Evolutionary conservation across 2,888 invertebrate species (phyloP), one percentile per base, ranked within the genome.

Genomic region (Amblyjoppa fuscipennis): DNA sequence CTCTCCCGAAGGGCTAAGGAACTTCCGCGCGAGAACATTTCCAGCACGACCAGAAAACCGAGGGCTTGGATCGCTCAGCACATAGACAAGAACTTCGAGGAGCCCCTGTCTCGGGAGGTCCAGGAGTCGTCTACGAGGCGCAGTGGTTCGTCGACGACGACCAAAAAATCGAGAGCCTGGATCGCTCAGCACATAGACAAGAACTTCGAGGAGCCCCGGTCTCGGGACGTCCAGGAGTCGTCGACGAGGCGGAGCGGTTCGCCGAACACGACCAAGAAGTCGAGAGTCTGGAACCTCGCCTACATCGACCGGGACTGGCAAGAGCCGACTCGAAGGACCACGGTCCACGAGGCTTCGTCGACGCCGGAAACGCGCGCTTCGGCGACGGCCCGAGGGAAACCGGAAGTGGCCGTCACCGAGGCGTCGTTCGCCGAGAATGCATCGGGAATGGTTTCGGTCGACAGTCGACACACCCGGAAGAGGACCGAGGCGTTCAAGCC

Each of bases 401-500:
- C 0, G 83, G 86, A 56, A 41, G 68, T 59, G 28, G 69, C 13
- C 28, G 41, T 71, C 11, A 76, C 88, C 4, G 81, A 85, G 13
- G 70, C 45, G 0, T 73, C 90, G 0, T 83, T 20, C 53, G 66
- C 76, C 1, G 78, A 81, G 59, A 86, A 86, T 9, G 64, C 64
- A 31, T 34, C n/a, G 0, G 69, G 49, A 20, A 7, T 38, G 1
- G 41, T 31, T 0, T 68, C 79, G 1, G 41, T 82, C 0, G 90
- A 88, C 7, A 88, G 86, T 34, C 89, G 91, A 1, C 89, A 91
- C 28, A 85, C 88, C 1, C 88, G 88, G 20, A 91, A 90, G 64
- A 91, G 88, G 66, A 66, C 84, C 0, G 87, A 85, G 0, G 81
- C 38, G n/a, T 89, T 85, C 53, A 89, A 88, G 56, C 71, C 84